Base-by-base conservation (phyloP, 2,888 invertebrate genomes). In the Agrochola circellaris region DNA sequence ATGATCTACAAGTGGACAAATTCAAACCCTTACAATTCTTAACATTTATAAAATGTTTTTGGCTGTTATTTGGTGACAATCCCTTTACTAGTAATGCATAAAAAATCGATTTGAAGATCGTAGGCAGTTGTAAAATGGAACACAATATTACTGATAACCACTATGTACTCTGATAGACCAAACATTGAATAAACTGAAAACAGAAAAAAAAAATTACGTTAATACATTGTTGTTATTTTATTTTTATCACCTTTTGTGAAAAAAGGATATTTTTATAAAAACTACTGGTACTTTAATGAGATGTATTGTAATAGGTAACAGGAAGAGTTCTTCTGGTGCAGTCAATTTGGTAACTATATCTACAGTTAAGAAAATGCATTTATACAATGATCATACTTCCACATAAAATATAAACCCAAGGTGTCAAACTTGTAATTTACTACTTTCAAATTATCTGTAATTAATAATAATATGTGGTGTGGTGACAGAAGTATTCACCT, bases 111-210 rank as follows among this genome's bases (percentile, higher is more conserved):
- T 90, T 97, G 92, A 95, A 99, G 98, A 94, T 99, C 99, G 97
- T 98, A 98, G 88, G 98, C 98, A 17, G 98, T 98, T 65, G 99
- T 99, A 96, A 98, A 97, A 93, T 99, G 99, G 95, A 98, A 99
- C 88, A 97, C 97, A 97, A 99, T 99, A 94, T 99, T 99, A 86
- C 99, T 98, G 70, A 99, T 95, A 26, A 99, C 99, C 65, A 99
- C 99, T 83, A 99, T 96, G 93, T 99, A 99, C 95, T 99, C 99
- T 80, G 98, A 97, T 75, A 99, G 97, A 45, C 99, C 99, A 96
- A 99, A 99, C 94, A 98, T 96, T 48, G 99, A 98, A 96, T 99
- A 99, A 87, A 99, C 99, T 99, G 97, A 89, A 98, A 98, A 84
- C 79, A 90, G 88, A 90, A 88, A 90, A 84, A 84, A 86, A 77